Evolutionary conservation across 2,797 vertebrate species (phyloP).

Genomic region (Phrynocephalus vlangalii): DNA sequence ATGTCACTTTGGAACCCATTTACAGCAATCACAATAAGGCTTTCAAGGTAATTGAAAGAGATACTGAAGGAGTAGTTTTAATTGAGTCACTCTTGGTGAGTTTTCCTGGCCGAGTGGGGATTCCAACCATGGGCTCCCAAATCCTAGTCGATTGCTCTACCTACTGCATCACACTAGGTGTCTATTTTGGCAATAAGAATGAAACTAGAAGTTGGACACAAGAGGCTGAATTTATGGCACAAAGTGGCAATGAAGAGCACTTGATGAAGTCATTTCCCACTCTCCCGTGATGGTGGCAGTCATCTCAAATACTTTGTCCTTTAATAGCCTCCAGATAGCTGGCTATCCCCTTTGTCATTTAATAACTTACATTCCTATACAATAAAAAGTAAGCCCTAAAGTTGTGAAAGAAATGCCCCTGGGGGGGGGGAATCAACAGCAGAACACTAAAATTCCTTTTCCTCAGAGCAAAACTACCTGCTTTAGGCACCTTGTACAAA

Average conservation of each 20-base stretch:
- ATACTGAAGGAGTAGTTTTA: too few species aligned
- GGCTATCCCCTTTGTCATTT: slow-evolving; percentile 1
- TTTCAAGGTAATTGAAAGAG: too few species aligned
- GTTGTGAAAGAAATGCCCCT: background rate
- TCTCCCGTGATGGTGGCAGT: background rate
- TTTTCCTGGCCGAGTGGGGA: too few species aligned
- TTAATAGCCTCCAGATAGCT: background rate
- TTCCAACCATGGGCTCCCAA: too few species aligned
- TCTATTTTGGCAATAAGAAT: background rate
- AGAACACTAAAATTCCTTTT: too few species aligned
- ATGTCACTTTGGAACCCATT: too few species aligned
- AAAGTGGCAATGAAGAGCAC: background rate
- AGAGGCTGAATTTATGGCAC: background rate
- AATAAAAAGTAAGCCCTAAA: background rate
- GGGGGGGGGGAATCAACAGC: background rate
- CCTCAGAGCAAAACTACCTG: too few species aligned
- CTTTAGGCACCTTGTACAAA: too few species aligned
- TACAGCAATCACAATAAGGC: too few species aligned
- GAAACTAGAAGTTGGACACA: background rate
- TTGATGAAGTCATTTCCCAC: background rate
- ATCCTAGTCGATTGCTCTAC: too few species aligned
- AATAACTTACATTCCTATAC: background rate
- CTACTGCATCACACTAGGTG: too few species aligned
- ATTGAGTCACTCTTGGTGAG: too few species aligned
- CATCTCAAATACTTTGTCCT: background rate